Conservation (phyloP, 2,888 invertebrate species). For the Tetropium fuscum region DNA sequence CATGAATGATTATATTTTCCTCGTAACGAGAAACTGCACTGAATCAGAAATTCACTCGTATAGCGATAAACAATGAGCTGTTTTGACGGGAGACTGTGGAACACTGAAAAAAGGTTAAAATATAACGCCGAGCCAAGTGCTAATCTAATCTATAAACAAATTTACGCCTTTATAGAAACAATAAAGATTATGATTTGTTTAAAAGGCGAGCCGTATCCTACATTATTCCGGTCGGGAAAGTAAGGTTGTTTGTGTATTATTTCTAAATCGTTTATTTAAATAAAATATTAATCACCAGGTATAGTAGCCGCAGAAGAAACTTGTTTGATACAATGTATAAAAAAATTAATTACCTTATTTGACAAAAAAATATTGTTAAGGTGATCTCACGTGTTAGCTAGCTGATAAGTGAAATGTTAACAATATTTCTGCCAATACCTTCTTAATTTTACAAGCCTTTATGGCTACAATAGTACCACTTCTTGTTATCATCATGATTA, state of each 20-base stretch:
- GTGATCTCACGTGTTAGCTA: no score
- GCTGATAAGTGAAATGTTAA: no score
- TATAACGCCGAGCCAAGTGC: conserved; percentile 24
- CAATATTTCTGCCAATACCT: no score
- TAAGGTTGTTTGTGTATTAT: conserved; percentile 2
- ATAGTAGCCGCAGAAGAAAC: neutral
- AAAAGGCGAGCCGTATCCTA: conserved; percentile 9
- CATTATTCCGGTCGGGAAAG: conserved; percentile 9
- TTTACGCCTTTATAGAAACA: conserved; percentile 38
- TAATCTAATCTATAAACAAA: conserved; percentile 49
- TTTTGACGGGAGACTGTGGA: neutral
- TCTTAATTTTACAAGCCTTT: no score
- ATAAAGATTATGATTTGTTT: conserved; percentile 18
- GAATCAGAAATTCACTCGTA: neutral
- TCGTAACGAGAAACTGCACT: conserved; percentile 16
- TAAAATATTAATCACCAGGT: conserved; percentile 5
- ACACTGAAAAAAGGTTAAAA: conserved; percentile 18
- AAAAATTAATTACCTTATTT: no score
- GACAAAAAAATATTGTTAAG: no score
- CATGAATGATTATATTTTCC: conserved; percentile 26
- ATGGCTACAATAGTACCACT: no score
- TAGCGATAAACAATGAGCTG: conserved; percentile 9
- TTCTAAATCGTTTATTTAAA: conserved; percentile 15
- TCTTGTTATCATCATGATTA: no score
- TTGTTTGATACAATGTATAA: no score